Conservation (phyloP, 2,797 vertebrate genomes). For the Neoniphon sammara region DNA sequence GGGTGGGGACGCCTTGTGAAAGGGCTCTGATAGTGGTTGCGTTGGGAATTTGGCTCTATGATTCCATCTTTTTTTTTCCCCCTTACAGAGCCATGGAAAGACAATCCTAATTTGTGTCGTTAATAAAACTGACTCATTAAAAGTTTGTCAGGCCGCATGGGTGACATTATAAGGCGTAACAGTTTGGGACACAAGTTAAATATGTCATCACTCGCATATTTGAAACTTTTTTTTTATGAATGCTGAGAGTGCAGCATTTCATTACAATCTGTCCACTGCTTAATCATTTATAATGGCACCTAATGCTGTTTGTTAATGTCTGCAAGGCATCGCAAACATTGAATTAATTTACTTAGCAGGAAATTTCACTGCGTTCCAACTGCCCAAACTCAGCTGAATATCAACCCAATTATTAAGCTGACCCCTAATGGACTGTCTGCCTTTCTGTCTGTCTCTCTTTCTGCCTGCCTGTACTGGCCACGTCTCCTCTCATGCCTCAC, state of each 20-base stretch:
- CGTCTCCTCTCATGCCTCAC: constrained; percentile 77
- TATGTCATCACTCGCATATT: no score
- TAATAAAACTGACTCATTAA: constrained; percentile 13
- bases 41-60: constrained; percentile 43
- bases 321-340: neutral
- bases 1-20: constrained; percentile 67
- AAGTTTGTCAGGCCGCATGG: neutral
- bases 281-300: neutral
- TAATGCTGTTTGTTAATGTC: neutral
- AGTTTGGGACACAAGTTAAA: neutral
- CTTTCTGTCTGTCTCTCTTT: constrained; percentile 41
- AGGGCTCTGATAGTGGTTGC: constrained; percentile 61
- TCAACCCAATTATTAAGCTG: constrained; percentile 45
- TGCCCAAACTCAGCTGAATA: constrained; percentile 5
- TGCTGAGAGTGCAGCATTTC: no score
- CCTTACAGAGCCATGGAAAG: constrained; percentile 25
- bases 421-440: constrained; percentile 49
- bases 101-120: constrained; percentile 26
- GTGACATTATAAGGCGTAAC: neutral
- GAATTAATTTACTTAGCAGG: constrained; percentile 3
- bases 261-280: no score
- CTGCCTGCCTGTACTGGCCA: constrained; percentile 52
- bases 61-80: constrained; percentile 22
- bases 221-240: no score
- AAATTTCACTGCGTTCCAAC: constrained; percentile 14